These are phyloP conservation scores for Plotosus lineatus DNA, from an alignment of 2,113 vertebrate genomes.

Conservation along the genomic window DNA sequence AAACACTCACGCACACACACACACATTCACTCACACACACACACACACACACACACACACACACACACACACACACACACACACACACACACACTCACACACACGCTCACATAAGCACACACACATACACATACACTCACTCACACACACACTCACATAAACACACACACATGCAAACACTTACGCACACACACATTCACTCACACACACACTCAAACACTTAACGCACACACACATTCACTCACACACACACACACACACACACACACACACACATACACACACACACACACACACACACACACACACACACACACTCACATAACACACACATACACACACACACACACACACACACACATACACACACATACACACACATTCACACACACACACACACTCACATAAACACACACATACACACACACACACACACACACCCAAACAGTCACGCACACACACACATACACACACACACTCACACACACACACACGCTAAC, in stretches of 20 bases:
- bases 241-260: slow-evolving; percentile 20
- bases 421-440: not conserved
- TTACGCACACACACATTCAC: not conserved
- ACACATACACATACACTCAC: too few species aligned
- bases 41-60: too few species aligned
- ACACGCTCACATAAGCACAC: too few species aligned
- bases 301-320: not conserved
- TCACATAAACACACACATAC: too few species aligned
- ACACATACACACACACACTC: not conserved
- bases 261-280: slow-evolving; percentile 3
- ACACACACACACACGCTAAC: not conserved
- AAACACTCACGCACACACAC: too few species aligned
- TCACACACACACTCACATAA: too few species aligned
- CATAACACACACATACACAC: not conserved
- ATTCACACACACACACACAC: too few species aligned
- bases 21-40: too few species aligned
- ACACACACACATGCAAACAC: too few species aligned
- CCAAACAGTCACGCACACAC: not conserved
- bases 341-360: slow-evolving; percentile 4
- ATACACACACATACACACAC: not conserved
- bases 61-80: too few species aligned
- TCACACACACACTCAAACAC: slow-evolving; percentile 13
- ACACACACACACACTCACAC: too few species aligned
- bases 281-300: not conserved
- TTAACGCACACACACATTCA: not conserved